Evolutionary conservation across 2,797 vertebrate genomes (phyloP).

Genomic region (Neosilurus hyrtlii): DNA sequence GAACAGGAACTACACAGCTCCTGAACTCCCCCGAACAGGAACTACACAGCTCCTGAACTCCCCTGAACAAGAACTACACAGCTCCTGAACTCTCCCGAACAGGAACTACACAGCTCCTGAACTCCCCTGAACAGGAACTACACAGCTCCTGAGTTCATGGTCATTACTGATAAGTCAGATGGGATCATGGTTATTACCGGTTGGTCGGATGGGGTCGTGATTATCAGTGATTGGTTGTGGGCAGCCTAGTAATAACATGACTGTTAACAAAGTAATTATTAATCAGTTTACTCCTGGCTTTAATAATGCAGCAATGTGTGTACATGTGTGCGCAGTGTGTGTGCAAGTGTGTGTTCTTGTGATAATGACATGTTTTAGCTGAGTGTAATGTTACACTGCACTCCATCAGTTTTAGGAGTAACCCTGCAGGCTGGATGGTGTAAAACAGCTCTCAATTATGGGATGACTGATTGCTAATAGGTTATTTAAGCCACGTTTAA

Average conservation of each 20-base stretch:
- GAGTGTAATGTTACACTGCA: background rate
- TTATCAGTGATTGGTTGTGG: background rate
- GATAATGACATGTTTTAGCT: background rate
- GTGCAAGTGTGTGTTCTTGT: background rate
- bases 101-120: background rate
- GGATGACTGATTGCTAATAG: conserved; percentile 16
- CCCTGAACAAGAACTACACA: background rate
- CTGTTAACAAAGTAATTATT: background rate
- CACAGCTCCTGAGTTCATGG: background rate
- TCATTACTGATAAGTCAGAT: too few relatives aligned
- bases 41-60: background rate
- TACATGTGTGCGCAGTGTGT: background rate
- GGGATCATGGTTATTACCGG: too few relatives aligned
- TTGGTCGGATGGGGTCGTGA: too few relatives aligned
- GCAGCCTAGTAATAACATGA: background rate
- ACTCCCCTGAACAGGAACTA: background rate
- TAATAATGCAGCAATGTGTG: background rate
- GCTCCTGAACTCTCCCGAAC: background rate
- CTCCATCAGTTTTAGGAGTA: background rate
- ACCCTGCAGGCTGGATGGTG: background rate
- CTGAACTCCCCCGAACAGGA: background rate
- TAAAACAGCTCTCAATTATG: conserved; percentile 30
- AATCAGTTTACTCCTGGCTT: background rate
- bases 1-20: background rate
- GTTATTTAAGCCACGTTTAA: conserved; percentile 37